These are phyloP conservation scores for Etia nguti DNA, from an alignment of 2,113 vertebrate species.

Conservation along the genomic window DNA sequence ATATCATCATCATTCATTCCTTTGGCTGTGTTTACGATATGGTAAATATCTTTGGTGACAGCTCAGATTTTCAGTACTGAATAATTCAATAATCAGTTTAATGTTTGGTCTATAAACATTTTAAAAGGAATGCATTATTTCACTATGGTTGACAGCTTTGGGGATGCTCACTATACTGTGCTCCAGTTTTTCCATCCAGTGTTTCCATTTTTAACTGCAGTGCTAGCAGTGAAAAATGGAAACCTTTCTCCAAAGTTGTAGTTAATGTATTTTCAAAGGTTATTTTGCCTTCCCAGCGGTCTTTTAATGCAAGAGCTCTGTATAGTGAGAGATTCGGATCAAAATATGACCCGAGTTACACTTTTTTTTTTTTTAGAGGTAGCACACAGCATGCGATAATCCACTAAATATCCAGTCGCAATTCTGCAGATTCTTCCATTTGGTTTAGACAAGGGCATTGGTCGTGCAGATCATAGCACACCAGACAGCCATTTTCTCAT, in stretches of 20 bases:
- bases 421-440: neutral
- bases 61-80: neutral
- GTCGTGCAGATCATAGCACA: neutral
- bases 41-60: neutral
- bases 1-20: neutral
- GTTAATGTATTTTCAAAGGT: neutral
- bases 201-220: neutral
- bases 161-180: neutral
- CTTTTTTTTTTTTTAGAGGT: neutral
- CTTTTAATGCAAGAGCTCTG: neutral
- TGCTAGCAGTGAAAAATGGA: neutral
- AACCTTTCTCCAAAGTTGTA: neutral
- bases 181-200: neutral
- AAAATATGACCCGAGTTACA: neutral
- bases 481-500: neutral
- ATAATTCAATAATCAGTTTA: neutral
- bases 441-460: neutral
- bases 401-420: neutral
- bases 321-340: neutral
- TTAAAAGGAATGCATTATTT: neutral
- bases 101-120: neutral
- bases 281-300: neutral
- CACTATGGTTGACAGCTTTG: neutral
- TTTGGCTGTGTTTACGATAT: neutral
- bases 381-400: neutral